Evolutionary conservation across 2,888 invertebrate species (phyloP).

Genomic region (Elysia crispata): DNA sequence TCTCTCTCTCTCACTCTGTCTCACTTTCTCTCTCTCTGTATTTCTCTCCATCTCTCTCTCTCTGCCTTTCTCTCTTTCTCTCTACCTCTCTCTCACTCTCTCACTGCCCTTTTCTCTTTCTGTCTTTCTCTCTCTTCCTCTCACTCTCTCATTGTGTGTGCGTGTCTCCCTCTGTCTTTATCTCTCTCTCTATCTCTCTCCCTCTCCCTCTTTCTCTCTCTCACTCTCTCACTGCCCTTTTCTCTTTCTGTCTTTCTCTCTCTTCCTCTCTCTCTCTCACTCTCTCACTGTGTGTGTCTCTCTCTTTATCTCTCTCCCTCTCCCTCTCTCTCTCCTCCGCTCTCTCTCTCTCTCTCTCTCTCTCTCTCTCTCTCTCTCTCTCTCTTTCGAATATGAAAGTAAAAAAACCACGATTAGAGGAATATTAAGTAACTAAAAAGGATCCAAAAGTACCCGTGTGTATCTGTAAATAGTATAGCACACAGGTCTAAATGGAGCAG

Average conservation of each 20-base stretch:
- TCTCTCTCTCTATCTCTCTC: constrained; percentile 13
- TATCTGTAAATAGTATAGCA: too few relatives aligned
- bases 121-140: background rate
- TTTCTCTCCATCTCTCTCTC: too few relatives aligned
- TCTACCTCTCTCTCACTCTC: background rate
- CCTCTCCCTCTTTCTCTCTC: constrained; percentile 16
- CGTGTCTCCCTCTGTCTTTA: background rate
- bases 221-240: constrained; percentile 10
- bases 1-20: too few relatives aligned
- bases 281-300: background rate
- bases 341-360: constrained; percentile 20
- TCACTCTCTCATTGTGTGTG: background rate
- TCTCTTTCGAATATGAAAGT: background rate
- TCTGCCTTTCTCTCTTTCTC: too few relatives aligned
- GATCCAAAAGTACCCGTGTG: too few relatives aligned
- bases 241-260: background rate
- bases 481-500: too few relatives aligned
- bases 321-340: constrained; percentile 15
- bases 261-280: constrained; percentile 6
- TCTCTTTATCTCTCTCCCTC: background rate
- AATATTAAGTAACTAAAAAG: too few relatives aligned
- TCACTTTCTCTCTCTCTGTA: too few relatives aligned
- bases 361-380: background rate
- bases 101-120: background rate
- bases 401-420: too few relatives aligned